Evolutionary conservation across 2,888 invertebrate genomes (phyloP).

Genomic region (Xanthia togata): DNA sequence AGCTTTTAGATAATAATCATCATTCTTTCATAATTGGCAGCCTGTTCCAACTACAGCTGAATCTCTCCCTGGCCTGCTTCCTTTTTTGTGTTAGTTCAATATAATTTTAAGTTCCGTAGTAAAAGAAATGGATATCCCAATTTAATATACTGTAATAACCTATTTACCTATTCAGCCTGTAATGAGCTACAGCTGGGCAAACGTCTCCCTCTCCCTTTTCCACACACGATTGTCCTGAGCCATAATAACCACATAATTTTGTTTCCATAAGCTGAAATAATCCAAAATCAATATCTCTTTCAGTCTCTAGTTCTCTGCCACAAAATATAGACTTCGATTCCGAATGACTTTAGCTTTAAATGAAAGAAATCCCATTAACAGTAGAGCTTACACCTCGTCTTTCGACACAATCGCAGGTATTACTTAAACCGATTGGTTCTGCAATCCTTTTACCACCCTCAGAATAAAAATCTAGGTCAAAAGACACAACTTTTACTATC

Average conservation of each 20-base stretch:
- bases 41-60: too few species aligned
- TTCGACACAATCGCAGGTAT: constrained; percentile 23
- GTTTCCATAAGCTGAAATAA: not conserved
- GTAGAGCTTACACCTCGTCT: constrained; percentile 4
- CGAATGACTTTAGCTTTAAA: constrained; percentile 6
- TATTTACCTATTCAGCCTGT: too few species aligned
- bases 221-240: not conserved
- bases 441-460: constrained; percentile 66
- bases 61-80: not conserved
- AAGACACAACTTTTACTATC: constrained; percentile 78
- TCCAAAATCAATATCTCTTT: not conserved
- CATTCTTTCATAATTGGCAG: not conserved
- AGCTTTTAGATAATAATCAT: not conserved
- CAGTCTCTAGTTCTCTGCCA: not conserved
- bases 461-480: constrained; percentile 72
- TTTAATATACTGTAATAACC: too few species aligned
- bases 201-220: not conserved
- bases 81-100: not conserved
- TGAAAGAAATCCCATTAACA: constrained; percentile 43
- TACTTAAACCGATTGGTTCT: constrained; percentile 57
- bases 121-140: too few species aligned
- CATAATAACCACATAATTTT: not conserved
- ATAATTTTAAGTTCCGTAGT: too few species aligned
- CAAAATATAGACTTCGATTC: constrained; percentile 7
- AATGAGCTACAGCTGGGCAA: not conserved